Evolutionary conservation across 1,140 invertebrate genomes (phyloP), one percentile per base, ranked within the genome.

Genomic region (Panagrolaimus sp.): DNA sequence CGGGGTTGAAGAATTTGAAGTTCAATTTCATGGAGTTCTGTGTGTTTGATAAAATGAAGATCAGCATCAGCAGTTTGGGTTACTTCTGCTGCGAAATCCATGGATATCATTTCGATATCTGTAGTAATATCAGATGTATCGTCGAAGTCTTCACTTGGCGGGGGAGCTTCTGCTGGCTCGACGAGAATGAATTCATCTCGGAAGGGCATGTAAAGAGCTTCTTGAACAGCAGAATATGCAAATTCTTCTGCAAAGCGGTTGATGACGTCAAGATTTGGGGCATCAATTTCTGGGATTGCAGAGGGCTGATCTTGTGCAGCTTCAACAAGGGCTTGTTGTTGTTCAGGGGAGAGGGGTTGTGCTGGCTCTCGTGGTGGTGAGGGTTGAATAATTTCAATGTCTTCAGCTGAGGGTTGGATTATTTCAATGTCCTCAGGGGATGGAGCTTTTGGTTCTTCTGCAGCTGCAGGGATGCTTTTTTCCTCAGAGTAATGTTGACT

Each of bases 81-180:
- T 11, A 57, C 9, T 20, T 20, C 51, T 5, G 27, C 27, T 16
- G 20, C 20, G 5, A 25, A 20, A 25, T 57, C 51, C 8, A 57
- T 20, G 20, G 51, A 57, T 25, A 57, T 57, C 1, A 57, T 20
- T 25, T 57, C 51, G 51, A 57, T 57, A 20, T 57, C 51, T 25
- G 51, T 57, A 2, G 51, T 57, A 13, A 57, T 57, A 23, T 57
- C 51, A 27, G 20, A 25, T 0, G 51, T 57, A 27, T 57, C 51
- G 11, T 57, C 51, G 0, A 57, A 27, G 20, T 20, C 20, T 57
- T 57, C 51, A 20, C 20, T 25, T 25, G 27, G 20, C n/a, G 51
- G 51, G 9, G 20, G 51, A 4, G 31, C 31, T 38, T 38, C 31
- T 38, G 31, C 31, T 38, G 31, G 31, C 7, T 38, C 31, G 7